These are phyloP conservation scores for Lymantria dispar DNA, from an alignment of 2,888 invertebrate species.

Conservation along the genomic window DNA sequence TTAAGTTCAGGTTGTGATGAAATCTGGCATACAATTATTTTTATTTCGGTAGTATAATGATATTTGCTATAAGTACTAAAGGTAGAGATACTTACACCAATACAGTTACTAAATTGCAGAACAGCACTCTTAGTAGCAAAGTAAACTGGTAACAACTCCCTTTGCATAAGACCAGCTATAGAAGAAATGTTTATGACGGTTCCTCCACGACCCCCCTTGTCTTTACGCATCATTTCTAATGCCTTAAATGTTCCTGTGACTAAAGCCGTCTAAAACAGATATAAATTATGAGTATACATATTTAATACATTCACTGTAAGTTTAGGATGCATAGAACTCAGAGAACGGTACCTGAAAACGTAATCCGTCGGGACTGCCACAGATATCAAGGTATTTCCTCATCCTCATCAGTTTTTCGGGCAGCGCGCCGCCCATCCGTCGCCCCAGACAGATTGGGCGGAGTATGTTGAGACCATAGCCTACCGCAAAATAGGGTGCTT, in stretches of 20 bases:
- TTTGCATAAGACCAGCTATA: conserved; percentile 18
- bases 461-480: no score
- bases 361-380: no score
- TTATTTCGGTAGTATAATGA: not conserved
- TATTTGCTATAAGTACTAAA: not conserved
- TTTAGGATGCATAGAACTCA: no score
- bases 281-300: no score
- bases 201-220: conserved; percentile 44
- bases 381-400: no score
- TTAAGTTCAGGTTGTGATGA: not conserved
- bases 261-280: not conserved
- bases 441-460: no score
- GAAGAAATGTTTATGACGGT: conserved; percentile 46
- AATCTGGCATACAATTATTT: no score
- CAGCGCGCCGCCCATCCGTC: no score
- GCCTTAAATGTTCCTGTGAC: conserved; percentile 26
- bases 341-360: no score
- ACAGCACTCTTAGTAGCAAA: conserved; percentile 41
- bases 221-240: conserved; percentile 43
- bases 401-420: no score
- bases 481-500: no score
- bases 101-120: conserved; percentile 40
- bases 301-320: no score
- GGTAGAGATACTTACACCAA: conserved; percentile 35
- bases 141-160: conserved; percentile 33